Percentiles rank a stretch among this genome's conserved stretches.
phyloP scores from a whole-genome alignment of 2,113 vertebrate species.

The Grantiella picta region DNA sequence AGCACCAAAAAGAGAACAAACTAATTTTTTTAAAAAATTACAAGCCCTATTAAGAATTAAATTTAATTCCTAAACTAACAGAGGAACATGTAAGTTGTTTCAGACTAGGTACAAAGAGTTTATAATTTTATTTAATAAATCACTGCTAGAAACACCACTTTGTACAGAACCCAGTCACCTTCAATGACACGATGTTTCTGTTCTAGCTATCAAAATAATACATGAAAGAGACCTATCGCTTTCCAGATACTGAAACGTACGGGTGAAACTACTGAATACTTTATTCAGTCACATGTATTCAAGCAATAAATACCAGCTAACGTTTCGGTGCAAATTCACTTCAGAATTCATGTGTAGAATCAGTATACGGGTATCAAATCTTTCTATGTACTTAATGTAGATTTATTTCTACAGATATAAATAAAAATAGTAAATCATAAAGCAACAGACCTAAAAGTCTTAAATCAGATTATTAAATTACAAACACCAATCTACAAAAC shows the following conservation, averaged over 20 bases:
- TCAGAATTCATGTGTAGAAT: neutral
- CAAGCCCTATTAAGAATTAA: neutral
- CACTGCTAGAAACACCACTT: neutral
- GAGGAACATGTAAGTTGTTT: neutral
- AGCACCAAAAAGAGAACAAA: neutral
- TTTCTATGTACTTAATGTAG: neutral
- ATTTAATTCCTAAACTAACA: neutral
- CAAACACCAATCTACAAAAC: neutral
- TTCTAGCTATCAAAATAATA: neutral
- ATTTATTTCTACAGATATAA: neutral
- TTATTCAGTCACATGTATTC: neutral
- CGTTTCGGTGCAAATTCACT: neutral
- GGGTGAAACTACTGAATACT: neutral
- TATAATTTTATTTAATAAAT: neutral
- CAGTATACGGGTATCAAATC: neutral
- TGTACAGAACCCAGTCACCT: neutral
- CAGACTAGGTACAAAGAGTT: neutral
- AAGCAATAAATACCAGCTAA: neutral
- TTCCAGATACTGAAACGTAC: neutral
- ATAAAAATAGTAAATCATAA: neutral
- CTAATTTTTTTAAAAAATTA: neutral
- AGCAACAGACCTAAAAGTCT: neutral
- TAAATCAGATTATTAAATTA: neutral
- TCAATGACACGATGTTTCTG: neutral
- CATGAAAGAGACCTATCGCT: neutral